Conservation (phyloP, 2,113 vertebrate genomes). For the Sphyrna mokarran region DNA sequence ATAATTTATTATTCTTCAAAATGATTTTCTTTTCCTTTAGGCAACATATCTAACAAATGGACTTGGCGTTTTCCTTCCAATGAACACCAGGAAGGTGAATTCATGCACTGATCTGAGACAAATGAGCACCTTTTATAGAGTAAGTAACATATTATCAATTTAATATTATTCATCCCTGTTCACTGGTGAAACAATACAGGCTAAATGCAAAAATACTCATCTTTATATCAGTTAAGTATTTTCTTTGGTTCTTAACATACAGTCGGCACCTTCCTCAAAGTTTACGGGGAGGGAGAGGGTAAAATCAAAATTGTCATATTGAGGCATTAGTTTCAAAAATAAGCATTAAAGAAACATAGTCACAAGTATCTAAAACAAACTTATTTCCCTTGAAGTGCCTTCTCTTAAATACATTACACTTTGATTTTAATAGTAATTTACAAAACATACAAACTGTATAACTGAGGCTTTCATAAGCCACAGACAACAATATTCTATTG, state of each 20-base stretch:
- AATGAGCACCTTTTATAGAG: neutral
- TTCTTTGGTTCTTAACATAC: constrained; percentile 16
- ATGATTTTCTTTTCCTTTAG: neutral
- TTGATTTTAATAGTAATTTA: neutral
- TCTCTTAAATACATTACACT: neutral
- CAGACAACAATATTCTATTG: neutral
- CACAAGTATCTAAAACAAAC: neutral
- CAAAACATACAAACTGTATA: constrained; percentile 10
- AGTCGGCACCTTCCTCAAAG: neutral
- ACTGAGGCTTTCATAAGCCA: constrained; percentile 11
- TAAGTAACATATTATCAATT: neutral
- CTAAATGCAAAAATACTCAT: neutral
- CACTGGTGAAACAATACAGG: neutral
- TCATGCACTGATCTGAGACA: neutral
- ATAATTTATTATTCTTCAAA: constrained; percentile 19
- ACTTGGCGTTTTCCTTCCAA: neutral
- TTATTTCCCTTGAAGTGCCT: neutral
- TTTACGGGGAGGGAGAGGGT: neutral
- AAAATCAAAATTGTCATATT: neutral
- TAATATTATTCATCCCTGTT: neutral
- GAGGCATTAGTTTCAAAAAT: neutral
- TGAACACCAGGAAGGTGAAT: constrained; percentile 5
- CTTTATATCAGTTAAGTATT: constrained; percentile 18
- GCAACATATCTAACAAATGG: neutral
- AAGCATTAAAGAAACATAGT: neutral